A percentile compares a stretch with the other conserved stretches of the same genome.
These are phyloP conservation scores for Semicossyphus pulcher DNA, from an alignment of 2,113 vertebrate species.

Conservation along the genomic window DNA sequence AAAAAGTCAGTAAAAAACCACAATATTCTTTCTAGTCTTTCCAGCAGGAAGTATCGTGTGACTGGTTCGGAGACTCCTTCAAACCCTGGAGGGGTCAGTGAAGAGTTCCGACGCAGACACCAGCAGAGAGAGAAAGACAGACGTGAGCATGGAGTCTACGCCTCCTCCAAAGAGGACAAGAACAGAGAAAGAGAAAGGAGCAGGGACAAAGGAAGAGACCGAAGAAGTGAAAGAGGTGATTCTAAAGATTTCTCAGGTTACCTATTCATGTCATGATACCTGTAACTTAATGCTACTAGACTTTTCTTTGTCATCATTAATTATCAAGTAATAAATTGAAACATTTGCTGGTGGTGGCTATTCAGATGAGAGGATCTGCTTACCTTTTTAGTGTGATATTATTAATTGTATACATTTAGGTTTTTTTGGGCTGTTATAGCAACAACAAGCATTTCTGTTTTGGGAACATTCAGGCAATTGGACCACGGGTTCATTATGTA, in stretches of 20 bases:
- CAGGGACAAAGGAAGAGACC: constrained; percentile 81
- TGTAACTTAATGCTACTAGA: no score
- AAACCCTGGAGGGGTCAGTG: constrained; percentile 95
- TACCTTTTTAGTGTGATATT: neutral
- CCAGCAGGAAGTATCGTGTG: constrained; percentile 91
- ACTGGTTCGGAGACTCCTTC: constrained; percentile 95
- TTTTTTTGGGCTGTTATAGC: no score
- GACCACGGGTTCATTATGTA: no score
- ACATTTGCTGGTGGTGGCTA: no score
- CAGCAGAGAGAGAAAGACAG: constrained; percentile 93
- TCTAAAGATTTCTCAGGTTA: neutral
- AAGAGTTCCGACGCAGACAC: constrained; percentile 92
- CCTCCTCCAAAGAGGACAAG: constrained; percentile 94
- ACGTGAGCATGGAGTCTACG: constrained; percentile 93
- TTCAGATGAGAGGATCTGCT: no score
- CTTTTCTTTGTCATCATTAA: no score
- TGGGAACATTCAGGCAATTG: no score
- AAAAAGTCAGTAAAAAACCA: neutral
- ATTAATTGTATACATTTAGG: neutral
- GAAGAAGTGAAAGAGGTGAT: constrained; percentile 86
- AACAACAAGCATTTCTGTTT: no score
- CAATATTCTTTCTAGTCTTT: neutral
- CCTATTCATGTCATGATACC: neutral
- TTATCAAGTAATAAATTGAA: no score
- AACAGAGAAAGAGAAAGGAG: constrained; percentile 81